Evolutionary conservation across 2,888 invertebrate species (phyloP).

Genomic region (Nemoura dubitans): DNA sequence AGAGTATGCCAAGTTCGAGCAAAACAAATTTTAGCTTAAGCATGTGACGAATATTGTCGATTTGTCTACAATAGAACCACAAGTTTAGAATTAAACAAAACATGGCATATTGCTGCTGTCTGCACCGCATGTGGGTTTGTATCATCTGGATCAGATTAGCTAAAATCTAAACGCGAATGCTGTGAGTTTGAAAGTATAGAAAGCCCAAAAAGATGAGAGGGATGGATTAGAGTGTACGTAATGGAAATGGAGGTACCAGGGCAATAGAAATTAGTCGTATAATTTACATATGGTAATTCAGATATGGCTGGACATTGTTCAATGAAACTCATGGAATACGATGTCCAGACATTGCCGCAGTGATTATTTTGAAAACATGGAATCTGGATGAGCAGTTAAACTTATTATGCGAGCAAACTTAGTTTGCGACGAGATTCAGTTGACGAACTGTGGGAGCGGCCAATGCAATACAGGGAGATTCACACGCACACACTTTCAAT

Average conservation of each 20-base stretch:
- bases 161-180: neutral
- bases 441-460: neutral
- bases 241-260: slow-evolving; percentile 19
- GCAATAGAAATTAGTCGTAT: slow-evolving; percentile 48
- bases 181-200: neutral
- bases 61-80: neutral
- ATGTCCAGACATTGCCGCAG: neutral
- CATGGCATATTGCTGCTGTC: neutral
- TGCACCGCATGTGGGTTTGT: neutral
- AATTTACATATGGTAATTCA: slow-evolving; percentile 49
- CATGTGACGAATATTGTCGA: slow-evolving; percentile 3
- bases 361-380: slow-evolving; percentile 4
- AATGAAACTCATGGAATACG: slow-evolving; percentile 16
- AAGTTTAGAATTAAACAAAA: slow-evolving; percentile 5
- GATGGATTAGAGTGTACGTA: neutral
- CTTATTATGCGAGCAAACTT: neutral
- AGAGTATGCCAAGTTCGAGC: neutral
- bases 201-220: neutral
- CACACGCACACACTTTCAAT: neutral
- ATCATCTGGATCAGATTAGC: neutral
- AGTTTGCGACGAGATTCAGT: neutral
- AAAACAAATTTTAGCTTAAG: neutral
- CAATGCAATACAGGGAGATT: neutral
- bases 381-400: slow-evolving; percentile 7
- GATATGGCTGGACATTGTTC: slow-evolving; percentile 28